Conservation (phyloP, 2,113 vertebrate genomes). For the Progne subis region DNA sequence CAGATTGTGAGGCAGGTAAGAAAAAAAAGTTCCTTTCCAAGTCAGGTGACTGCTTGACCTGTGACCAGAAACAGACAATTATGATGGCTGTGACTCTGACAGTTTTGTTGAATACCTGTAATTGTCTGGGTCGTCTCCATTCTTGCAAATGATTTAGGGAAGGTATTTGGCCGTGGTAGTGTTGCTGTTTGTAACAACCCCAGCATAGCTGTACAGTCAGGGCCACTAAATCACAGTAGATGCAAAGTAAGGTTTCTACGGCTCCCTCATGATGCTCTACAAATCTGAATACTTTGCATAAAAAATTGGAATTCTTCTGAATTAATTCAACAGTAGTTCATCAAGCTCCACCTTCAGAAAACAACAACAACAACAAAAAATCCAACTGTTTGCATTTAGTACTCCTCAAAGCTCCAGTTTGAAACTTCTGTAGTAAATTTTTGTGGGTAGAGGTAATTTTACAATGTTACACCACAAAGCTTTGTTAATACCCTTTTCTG, state of each 20-base stretch:
- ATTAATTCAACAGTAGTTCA: not conserved
- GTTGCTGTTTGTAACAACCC: not conserved
- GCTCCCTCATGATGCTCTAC: not conserved
- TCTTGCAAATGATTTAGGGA: not conserved
- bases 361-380: not conserved
- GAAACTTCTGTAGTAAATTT: not conserved
- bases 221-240: not conserved
- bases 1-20: conserved; percentile 97
- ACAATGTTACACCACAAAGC: not conserved
- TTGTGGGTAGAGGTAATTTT: not conserved
- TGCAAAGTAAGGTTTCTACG: not conserved
- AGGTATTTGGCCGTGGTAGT: not conserved
- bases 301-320: rapidly evolving
- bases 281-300: not conserved
- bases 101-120: not conserved
- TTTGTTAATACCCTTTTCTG: not conserved
- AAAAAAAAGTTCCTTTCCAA: not conserved
- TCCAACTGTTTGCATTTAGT: not conserved
- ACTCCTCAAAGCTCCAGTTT: not conserved
- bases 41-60: not conserved
- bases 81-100: not conserved
- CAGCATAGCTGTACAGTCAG: not conserved
- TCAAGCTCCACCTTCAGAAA: not conserved
- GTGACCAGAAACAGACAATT: not conserved
- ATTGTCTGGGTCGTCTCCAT: not conserved